Evolutionary conservation across 2,888 invertebrate species (phyloP).

Genomic region (Timema cristinae): DNA sequence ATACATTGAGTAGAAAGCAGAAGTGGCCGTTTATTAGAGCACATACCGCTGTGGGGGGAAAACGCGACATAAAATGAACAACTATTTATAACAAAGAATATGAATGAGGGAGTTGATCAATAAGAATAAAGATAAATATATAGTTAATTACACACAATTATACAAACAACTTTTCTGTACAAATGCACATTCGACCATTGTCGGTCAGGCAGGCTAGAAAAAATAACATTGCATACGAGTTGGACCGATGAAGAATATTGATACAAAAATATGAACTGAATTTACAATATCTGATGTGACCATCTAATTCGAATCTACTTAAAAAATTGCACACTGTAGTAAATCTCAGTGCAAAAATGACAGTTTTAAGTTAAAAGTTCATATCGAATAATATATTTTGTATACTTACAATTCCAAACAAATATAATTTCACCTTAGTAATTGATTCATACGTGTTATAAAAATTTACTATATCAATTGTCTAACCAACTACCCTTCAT

Average conservation of each 20-base stretch:
- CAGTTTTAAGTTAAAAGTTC: no score
- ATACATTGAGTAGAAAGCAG: no score
- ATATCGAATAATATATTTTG: no score
- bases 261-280: constrained; percentile 33
- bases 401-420: background rate
- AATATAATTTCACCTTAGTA: background rate
- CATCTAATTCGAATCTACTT: constrained; percentile 16
- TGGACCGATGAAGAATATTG: constrained; percentile 30
- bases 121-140: no score
- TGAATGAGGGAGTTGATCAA: no score
- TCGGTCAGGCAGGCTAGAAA: constrained; percentile 1
- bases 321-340: constrained; percentile 7
- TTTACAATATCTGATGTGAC: constrained; percentile 30
- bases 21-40: no score
- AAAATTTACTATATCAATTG: background rate
- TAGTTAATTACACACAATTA: background rate
- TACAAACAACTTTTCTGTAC: constrained; percentile 3
- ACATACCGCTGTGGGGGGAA: no score
- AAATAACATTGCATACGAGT: constrained; percentile 20
- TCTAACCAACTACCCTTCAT: constrained; percentile 14
- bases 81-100: no score
- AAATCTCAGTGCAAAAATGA: constrained; percentile 11
- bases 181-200: background rate
- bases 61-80: no score
- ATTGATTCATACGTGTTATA: constrained; percentile 9